Percentiles rank a stretch among this genome's conserved stretches.
Conservation (phyloP, 2,113 vertebrate genomes). For the Melierax canorus region DNA sequence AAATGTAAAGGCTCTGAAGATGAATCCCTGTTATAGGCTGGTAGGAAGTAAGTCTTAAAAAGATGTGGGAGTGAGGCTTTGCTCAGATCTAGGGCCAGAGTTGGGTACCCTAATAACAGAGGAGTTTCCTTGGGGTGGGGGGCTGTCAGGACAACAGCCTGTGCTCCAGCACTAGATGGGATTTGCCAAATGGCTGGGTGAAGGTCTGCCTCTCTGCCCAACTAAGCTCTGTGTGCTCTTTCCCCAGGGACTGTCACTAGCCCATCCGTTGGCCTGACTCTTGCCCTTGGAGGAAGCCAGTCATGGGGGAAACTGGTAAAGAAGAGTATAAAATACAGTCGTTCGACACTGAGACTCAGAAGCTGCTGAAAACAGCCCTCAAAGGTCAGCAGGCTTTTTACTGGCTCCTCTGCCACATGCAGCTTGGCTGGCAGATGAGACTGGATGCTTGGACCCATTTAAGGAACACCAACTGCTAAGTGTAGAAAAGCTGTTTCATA, state of each 20-base stretch:
- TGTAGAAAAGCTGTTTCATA: neutral
- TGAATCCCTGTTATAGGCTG: neutral
- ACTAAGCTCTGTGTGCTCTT: neutral
- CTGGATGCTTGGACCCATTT: neutral
- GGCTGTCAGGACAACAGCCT: neutral
- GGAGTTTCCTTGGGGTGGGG: neutral
- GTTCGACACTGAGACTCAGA: conserved; percentile 88
- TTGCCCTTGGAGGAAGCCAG: neutral
- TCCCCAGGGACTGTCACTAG: conserved; percentile 14
- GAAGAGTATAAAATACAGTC: conserved; percentile 94
- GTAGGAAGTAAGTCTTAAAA: neutral
- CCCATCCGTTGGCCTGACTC: neutral
- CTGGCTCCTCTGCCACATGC: neutral
- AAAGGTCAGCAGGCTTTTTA: conserved; percentile 77
- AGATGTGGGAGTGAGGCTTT: neutral
- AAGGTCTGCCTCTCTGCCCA: neutral
- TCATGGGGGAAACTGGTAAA: conserved; percentile 84
- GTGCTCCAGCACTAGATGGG: neutral
- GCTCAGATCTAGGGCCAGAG: neutral
- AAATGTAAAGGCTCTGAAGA: neutral
- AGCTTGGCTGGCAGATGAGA: neutral
- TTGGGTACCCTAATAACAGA: neutral
- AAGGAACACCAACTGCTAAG: neutral
- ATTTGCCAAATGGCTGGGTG: neutral
- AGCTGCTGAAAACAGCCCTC: conserved; percentile 91